A percentile compares a stretch with the other conserved stretches of the same genome.
Evolutionary conservation across 2,113 vertebrate genomes (phyloP).

Genomic region (Ceuthmochares aereus): DNA sequence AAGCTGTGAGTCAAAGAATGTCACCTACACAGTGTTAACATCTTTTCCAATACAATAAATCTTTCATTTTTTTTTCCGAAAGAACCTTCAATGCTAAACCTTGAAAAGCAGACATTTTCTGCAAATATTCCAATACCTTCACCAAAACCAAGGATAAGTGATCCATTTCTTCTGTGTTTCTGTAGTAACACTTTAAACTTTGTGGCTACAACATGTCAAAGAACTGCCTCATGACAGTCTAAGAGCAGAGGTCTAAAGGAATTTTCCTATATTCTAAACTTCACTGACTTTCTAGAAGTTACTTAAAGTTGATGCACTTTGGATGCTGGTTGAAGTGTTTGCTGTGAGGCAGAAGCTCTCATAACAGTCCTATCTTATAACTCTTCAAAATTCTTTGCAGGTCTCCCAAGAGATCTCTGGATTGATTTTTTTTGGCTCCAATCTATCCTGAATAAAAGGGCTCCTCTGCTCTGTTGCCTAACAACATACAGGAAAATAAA

Average conservation of each 20-base stretch:
- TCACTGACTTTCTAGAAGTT: background rate
- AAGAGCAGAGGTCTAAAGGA: background rate
- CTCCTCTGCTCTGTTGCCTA: background rate
- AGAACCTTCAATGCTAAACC: background rate
- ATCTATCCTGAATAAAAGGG: background rate
- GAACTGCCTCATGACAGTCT: background rate
- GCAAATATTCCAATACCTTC: background rate
- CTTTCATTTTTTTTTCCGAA: background rate
- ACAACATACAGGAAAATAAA: background rate
- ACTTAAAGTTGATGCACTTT: background rate
- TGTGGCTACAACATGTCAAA: background rate
- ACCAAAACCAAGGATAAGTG: rapidly evolving
- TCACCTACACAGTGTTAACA: background rate
- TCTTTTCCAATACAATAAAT: background rate
- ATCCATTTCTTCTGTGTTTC: background rate
- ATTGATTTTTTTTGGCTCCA: background rate
- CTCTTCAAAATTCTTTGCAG: background rate
- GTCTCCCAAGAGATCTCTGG: background rate
- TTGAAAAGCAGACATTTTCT: background rate
- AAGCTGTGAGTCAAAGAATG: background rate
- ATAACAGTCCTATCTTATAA: background rate
- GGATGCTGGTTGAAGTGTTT: background rate
- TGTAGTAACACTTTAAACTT: background rate
- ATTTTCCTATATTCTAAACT: background rate
- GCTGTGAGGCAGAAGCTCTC: background rate